Percentiles rank a stretch among this genome's conserved stretches.
These are phyloP conservation scores for Globodera rostochiensis DNA, from an alignment of 1,140 invertebrate genomes.

Conservation along the genomic window DNA sequence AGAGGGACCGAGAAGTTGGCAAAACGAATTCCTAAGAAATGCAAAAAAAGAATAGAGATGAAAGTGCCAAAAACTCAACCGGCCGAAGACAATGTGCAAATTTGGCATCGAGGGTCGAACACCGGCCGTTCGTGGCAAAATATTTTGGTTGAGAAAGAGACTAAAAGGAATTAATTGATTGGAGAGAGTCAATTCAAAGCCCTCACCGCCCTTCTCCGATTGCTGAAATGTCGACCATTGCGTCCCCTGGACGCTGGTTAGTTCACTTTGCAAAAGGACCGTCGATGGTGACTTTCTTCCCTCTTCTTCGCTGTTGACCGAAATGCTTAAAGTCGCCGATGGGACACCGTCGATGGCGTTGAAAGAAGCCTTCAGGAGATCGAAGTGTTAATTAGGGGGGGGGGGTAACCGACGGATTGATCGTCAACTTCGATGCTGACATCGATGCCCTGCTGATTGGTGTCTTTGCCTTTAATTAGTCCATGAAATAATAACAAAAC, in stretches of 20 bases:
- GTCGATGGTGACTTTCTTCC: conserved; percentile 10
- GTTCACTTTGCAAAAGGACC: conserved; percentile 11
- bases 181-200: not conserved
- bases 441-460: conserved; percentile 14
- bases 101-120: conserved; percentile 36
- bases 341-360: conserved; percentile 44
- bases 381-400: not conserved
- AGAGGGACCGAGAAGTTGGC: conserved; percentile 35
- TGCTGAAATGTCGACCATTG: not conserved
- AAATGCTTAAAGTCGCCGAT: conserved; percentile 44
- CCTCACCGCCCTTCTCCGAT: not conserved
- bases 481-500: not conserved
- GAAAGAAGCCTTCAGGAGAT: conserved; percentile 13
- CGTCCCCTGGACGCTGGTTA: conserved; percentile 1
- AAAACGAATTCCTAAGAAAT: conserved; percentile 16
- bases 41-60: conserved; percentile 6
- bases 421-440: conserved; percentile 39
- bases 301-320: not conserved
- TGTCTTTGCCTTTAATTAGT: conserved; percentile 4
- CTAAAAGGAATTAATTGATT: not conserved
- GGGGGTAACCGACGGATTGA: conserved; percentile 32
- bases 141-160: conserved; percentile 36
- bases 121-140: conserved; percentile 42
- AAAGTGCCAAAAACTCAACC: conserved; percentile 24
- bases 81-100: conserved; percentile 22